phyloP scores from a whole-genome alignment of 2,113 vertebrate species.

The Lathamus discolor region DNA sequence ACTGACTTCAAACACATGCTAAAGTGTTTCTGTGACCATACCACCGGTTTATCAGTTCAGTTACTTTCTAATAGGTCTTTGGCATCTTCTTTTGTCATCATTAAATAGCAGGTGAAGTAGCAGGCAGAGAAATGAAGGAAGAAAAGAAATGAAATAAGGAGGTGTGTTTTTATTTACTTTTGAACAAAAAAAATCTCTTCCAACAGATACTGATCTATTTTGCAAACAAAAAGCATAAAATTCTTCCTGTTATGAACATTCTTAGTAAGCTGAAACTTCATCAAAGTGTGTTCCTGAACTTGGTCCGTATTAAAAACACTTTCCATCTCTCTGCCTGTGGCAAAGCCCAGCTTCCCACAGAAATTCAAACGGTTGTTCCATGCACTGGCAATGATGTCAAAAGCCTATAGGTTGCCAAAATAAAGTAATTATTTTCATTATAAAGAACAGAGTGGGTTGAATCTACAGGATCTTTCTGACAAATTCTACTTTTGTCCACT shows the following conservation, averaged over 20 bases:
- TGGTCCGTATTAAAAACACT: neutral
- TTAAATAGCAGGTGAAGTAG: neutral
- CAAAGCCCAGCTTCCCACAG: neutral
- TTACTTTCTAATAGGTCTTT: neutral
- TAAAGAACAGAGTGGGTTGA: neutral
- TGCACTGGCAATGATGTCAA: neutral
- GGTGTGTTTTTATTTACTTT: neutral
- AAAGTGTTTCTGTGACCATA: neutral
- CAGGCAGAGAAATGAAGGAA: neutral
- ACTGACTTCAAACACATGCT: neutral
- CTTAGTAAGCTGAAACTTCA: neutral
- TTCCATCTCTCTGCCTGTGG: neutral
- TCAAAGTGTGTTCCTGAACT: neutral
- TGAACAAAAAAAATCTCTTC: neutral
- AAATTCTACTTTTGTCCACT: neutral
- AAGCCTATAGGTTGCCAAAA: neutral
- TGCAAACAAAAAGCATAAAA: neutral
- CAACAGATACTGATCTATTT: neutral
- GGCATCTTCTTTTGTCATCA: neutral
- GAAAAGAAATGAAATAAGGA: neutral
- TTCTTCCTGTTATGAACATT: neutral
- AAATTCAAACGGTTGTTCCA: neutral
- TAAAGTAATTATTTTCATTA: neutral
- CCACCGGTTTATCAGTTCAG: neutral
- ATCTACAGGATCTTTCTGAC: neutral